phyloP scores from a whole-genome alignment of 2,797 vertebrate species.

The Hemitrygon akajei region DNA sequence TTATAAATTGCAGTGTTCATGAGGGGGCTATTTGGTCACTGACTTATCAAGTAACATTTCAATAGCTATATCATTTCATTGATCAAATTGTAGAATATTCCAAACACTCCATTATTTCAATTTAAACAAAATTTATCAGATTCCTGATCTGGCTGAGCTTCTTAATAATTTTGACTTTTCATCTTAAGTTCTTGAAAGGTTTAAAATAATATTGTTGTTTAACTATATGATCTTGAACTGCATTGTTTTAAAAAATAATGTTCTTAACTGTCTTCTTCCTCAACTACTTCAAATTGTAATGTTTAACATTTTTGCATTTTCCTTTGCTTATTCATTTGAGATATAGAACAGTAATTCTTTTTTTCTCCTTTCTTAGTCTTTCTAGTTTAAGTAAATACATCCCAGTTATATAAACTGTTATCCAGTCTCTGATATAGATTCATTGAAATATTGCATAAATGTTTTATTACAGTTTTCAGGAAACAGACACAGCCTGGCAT shows the following conservation, averaged over 20 bases:
- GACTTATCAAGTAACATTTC: not conserved
- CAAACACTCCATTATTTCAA: not conserved
- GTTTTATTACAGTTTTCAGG: slow-evolving; percentile 71
- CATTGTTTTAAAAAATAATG: not conserved
- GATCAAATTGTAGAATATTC: not conserved
- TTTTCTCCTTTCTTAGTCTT: not conserved
- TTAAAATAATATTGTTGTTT: not conserved
- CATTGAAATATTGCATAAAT: not conserved
- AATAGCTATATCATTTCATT: not conserved
- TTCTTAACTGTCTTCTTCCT: not conserved
- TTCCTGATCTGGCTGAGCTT: not conserved
- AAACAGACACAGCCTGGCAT: slow-evolving; percentile 88
- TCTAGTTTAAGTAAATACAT: not conserved
- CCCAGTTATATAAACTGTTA: not conserved
- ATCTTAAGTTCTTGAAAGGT: not conserved
- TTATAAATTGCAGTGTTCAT: not conserved
- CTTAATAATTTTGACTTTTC: not conserved
- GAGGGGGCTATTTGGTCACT: not conserved
- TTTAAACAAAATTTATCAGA: not conserved
- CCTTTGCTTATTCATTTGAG: not conserved
- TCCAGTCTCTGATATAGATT: not conserved
- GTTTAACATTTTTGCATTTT: not conserved
- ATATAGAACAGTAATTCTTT: not conserved
- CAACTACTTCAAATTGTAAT: not conserved
- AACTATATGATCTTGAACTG: not conserved